A percentile compares a stretch with the other conserved stretches of the same genome.
These are phyloP conservation scores for Brenthis ino DNA, from an alignment of 2,888 invertebrate genomes.

Conservation along the genomic window DNA sequence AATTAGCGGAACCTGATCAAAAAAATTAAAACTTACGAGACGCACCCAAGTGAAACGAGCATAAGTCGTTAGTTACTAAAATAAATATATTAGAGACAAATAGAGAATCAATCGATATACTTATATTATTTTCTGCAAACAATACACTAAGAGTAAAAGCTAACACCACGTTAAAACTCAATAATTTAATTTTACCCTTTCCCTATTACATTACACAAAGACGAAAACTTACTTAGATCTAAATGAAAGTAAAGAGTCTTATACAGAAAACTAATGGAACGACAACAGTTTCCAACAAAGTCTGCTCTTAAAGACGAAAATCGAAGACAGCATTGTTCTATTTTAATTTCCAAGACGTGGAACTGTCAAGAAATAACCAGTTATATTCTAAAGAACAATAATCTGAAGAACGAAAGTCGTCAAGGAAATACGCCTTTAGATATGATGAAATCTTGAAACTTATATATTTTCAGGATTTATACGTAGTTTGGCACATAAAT, in stretches of 20 bases:
- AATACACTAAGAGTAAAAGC: too few species aligned
- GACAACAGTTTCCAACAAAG: constrained; percentile 24
- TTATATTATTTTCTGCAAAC: too few species aligned
- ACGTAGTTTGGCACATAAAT: constrained; percentile 31
- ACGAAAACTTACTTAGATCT: constrained; percentile 2
- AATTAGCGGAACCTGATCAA: too few species aligned
- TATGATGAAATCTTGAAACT: constrained; percentile 25
- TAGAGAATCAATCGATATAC: too few species aligned
- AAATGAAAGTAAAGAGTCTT: constrained; percentile 20
- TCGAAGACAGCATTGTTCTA: constrained; percentile 28
- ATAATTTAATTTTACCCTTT: too few species aligned
- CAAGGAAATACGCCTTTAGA: constrained; percentile 12
- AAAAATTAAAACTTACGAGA: too few species aligned
- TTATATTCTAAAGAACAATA: constrained; percentile 40
- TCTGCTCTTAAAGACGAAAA: constrained; percentile 22
- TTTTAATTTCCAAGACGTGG: constrained; percentile 34
- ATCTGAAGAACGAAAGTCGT: constrained; percentile 29
- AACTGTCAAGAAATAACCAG: constrained; percentile 34
- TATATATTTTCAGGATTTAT: constrained; percentile 29
- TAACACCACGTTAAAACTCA: too few species aligned
- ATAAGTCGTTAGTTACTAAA: too few species aligned
- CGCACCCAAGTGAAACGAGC: too few species aligned
- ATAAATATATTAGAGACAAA: too few species aligned
- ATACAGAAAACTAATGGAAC: constrained; percentile 18
- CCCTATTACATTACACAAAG: constrained; percentile 7